Conservation (phyloP, 2,797 vertebrate species). For the Enteromius thamalakanensis region DNA sequence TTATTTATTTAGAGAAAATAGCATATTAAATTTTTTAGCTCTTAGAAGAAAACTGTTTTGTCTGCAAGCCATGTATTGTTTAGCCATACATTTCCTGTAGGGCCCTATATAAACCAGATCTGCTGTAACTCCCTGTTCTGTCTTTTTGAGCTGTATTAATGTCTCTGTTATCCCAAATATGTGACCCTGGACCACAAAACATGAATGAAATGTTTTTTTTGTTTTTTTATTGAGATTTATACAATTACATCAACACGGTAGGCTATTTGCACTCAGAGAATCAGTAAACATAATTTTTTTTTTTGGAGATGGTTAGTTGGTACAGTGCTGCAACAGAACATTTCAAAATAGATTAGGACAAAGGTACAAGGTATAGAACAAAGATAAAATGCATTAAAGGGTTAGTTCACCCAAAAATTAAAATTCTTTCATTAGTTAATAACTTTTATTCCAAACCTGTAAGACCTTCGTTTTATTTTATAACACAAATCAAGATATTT, state of each 20-base stretch:
- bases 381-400: background rate
- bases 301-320: background rate
- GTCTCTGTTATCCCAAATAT: background rate
- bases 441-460: no score
- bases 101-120: background rate
- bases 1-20: background rate
- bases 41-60: background rate
- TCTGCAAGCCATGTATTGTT: background rate
- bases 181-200: no score
- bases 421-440: no score
- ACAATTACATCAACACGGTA: no score
- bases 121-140: background rate
- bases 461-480: no score
- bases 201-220: no score
- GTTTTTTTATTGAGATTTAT: no score
- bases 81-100: background rate
- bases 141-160: background rate
- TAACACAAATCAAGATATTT: no score
- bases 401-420: no score
- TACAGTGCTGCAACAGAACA: background rate
- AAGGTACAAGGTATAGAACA: background rate
- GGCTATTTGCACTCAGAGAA: no score
- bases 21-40: background rate
- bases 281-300: no score
- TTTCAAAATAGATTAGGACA: background rate